Conservation (phyloP, 1,140 invertebrate species). For the Cydia splendana region DNA sequence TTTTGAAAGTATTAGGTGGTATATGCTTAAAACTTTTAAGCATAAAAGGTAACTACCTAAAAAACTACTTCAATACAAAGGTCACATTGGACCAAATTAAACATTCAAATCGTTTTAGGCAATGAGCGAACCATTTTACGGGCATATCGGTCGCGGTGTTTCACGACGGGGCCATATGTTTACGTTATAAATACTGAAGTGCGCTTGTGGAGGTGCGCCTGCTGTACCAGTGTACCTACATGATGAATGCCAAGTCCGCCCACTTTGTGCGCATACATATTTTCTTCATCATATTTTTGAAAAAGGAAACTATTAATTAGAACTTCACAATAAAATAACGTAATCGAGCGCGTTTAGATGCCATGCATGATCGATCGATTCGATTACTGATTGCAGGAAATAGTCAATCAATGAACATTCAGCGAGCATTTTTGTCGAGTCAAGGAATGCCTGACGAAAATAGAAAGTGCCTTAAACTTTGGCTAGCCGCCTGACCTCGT, state of each 20-base stretch:
- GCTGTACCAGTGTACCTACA: conserved; percentile 54
- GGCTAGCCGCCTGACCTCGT: conserved; percentile 40
- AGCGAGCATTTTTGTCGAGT: conserved; percentile 14
- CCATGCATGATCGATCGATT: conserved; percentile 16
- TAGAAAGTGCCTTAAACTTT: conserved; percentile 33
- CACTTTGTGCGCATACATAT: conserved; percentile 45
- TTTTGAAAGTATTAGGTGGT: no score
- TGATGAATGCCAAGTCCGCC: conserved; percentile 64
- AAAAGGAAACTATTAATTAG: neutral
- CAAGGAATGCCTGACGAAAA: conserved; percentile 27
- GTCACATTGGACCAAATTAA: neutral
- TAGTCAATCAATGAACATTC: conserved; percentile 15
- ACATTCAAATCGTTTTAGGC: conserved; percentile 16
- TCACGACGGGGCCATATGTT: conserved; percentile 63
- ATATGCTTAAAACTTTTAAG: no score
- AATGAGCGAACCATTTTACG: conserved; percentile 37
- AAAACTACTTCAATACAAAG: neutral
- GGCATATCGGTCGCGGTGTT: conserved; percentile 40
- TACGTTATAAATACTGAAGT: conserved; percentile 62
- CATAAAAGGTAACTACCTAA: neutral
- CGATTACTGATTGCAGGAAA: conserved; percentile 10
- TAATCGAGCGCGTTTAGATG: neutral
- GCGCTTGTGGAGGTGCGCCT: conserved; percentile 41
- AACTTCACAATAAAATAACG: neutral
- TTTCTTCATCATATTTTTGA: neutral